phyloP scores from a whole-genome alignment of 2,113 vertebrate genomes.

The Chaetura pelagica region DNA sequence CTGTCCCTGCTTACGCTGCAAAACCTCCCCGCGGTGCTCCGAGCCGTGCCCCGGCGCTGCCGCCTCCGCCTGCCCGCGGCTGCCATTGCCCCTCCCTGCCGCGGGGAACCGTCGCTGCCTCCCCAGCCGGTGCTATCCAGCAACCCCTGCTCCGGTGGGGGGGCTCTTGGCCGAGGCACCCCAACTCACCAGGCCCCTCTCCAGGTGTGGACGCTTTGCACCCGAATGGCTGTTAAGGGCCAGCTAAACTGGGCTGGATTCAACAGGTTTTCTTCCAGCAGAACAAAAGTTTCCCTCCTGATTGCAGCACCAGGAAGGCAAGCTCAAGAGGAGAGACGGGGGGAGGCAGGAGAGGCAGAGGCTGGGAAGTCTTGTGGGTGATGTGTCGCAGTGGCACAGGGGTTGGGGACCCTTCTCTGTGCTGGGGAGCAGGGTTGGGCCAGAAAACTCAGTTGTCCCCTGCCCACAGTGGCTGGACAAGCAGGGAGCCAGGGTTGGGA shows the following conservation, averaged over 20 bases:
- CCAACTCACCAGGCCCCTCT: neutral
- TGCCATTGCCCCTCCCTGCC: no score
- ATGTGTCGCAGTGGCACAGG: rapidly evolving
- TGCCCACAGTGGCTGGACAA: rapidly evolving
- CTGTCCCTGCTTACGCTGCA: neutral
- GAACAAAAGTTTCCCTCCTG: neutral
- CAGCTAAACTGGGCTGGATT: neutral
- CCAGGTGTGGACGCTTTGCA: neutral
- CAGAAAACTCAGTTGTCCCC: neutral
- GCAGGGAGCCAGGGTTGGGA: neutral
- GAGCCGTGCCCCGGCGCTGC: neutral
- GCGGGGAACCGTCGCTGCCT: neutral
- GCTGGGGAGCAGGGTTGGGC: neutral
- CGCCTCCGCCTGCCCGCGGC: rapidly evolving
- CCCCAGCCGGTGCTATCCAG: neutral
- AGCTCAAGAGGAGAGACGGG: neutral
- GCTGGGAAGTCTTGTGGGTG: neutral
- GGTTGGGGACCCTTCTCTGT: neutral
- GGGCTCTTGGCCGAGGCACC: no score
- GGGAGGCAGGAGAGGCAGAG: neutral
- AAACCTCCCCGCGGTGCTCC: neutral
- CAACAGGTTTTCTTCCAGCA: constrained; percentile 22
- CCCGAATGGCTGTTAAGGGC: neutral
- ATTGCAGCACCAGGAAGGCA: rapidly evolving
- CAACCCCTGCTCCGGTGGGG: rapidly evolving